Percentiles rank a stretch among this genome's conserved stretches.
phyloP scores from a whole-genome alignment of 2,888 invertebrate species.

The Eubasilissa splendida region DNA sequence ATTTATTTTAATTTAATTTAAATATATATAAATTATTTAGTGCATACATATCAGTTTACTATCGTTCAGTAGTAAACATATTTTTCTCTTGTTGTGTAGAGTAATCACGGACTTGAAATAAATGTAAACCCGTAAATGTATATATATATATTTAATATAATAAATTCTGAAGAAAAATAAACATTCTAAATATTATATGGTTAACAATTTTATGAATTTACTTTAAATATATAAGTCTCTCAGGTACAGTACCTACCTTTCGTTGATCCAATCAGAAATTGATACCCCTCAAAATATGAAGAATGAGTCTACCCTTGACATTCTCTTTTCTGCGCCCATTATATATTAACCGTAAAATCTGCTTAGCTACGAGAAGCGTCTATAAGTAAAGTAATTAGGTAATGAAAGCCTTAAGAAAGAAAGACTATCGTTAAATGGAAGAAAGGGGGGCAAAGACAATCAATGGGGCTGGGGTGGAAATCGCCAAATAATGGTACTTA shows the following conservation, averaged over 20 bases:
- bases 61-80: too few relatives aligned
- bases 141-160: too few relatives aligned
- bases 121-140: too few relatives aligned
- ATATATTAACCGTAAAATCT: conserved; percentile 24
- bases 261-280: conserved; percentile 20
- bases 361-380: conserved; percentile 32
- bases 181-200: too few relatives aligned
- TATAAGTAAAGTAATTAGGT: conserved; percentile 58
- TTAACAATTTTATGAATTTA: too few relatives aligned
- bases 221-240: not conserved
- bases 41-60: too few relatives aligned
- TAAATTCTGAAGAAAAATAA: too few relatives aligned
- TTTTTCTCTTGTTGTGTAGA: too few relatives aligned
- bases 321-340: conserved; percentile 7
- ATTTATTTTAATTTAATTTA: too few relatives aligned
- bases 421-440: conserved; percentile 47
- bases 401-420: conserved; percentile 58
- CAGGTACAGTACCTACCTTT: not conserved
- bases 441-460: conserved; percentile 47
- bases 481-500: conserved; percentile 52
- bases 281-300: conserved; percentile 16
- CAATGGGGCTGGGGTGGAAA: conserved; percentile 48
- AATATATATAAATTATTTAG: too few relatives aligned
- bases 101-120: too few relatives aligned
- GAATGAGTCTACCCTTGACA: conserved; percentile 27